A percentile compares a stretch with the other conserved stretches of the same genome.
These are phyloP conservation scores for Regulus satrapa DNA, from an alignment of 2,113 vertebrate species.

Conservation along the genomic window DNA sequence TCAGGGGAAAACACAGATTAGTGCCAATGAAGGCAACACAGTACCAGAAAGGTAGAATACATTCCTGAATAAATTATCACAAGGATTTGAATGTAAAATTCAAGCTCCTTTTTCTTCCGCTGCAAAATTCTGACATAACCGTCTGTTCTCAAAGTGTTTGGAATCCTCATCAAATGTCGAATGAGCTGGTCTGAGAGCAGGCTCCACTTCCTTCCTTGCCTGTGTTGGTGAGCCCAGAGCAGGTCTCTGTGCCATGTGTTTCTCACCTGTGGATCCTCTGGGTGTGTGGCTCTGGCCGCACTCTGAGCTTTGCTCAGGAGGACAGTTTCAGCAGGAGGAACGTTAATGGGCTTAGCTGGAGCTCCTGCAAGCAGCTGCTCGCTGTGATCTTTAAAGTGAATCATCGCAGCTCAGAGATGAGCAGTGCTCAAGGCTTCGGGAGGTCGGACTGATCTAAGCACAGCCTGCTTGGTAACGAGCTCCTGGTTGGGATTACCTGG, in stretches of 20 bases:
- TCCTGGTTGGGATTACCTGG: background rate
- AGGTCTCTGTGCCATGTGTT: background rate
- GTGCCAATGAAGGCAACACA: background rate
- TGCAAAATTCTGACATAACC: background rate
- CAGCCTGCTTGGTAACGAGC: background rate
- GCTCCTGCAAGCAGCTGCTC: background rate
- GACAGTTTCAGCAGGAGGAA: background rate
- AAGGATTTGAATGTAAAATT: background rate
- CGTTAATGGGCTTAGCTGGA: background rate
- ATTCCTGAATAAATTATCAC: background rate
- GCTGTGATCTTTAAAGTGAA: slow-evolving; percentile 9
- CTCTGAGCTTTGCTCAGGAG: background rate
- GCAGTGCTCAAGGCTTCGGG: background rate
- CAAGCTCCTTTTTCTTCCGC: background rate
- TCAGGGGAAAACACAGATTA: background rate
- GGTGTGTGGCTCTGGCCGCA: background rate
- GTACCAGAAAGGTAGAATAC: background rate
- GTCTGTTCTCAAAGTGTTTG: background rate
- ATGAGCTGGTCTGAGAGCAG: background rate
- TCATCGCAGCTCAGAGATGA: background rate
- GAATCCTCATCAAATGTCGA: background rate
- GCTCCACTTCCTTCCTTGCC: background rate
- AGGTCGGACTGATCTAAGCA: background rate
- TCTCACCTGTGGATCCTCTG: background rate
- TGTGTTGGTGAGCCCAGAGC: background rate